These are phyloP conservation scores for Antechinus stuartii DNA, from an alignment of 2,113 vertebrate species.

Conservation along the genomic window DNA sequence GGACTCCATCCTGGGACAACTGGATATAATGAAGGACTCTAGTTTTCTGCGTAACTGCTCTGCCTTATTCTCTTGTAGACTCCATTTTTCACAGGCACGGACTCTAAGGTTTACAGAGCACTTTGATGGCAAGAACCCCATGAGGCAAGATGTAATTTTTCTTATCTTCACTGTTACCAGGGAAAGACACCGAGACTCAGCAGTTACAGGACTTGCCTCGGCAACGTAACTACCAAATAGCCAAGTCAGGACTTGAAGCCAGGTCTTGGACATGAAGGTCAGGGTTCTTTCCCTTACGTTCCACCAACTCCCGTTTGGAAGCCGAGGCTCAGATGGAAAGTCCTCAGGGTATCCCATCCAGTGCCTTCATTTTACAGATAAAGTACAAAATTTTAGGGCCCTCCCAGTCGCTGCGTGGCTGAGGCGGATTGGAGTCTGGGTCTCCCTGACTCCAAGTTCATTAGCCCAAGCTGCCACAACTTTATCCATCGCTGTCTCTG, in stretches of 20 bases:
- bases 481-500: neutral
- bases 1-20: neutral
- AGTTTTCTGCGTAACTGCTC: neutral
- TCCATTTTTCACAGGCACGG: neutral
- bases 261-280: neutral
- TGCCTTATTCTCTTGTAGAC: neutral
- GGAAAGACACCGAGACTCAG: neutral
- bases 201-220: rapidly evolving
- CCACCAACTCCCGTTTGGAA: neutral
- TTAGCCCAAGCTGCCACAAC: neutral
- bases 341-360: neutral
- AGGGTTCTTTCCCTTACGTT: neutral
- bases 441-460: neutral
- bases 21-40: neutral
- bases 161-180: neutral
- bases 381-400: neutral
- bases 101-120: neutral
- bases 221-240: neutral
- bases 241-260: neutral
- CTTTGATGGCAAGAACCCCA: neutral
- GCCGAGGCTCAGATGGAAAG: neutral
- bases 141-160: neutral
- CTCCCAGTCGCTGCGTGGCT: neutral
- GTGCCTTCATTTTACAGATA: neutral
- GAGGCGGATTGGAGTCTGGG: neutral